A percentile compares a stretch with the other conserved stretches of the same genome.
Evolutionary conservation across 23 tunicate species (phyloP).

Genomic region (Oikopleura albicans): DNA sequence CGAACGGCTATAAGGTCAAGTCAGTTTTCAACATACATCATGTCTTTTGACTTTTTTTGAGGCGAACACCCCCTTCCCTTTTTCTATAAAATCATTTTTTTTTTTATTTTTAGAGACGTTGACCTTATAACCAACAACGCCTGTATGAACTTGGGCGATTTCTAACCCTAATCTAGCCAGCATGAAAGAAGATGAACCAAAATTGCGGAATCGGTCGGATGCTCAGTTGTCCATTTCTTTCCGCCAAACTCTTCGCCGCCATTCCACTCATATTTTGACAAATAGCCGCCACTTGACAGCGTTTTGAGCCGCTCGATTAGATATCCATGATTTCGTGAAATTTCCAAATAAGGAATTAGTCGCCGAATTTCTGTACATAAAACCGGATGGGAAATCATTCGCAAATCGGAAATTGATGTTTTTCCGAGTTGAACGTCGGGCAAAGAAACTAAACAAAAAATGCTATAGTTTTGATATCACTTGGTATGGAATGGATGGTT

Average conservation of each 20-base stretch:
- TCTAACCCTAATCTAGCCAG: too few species aligned
- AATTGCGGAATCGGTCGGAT: background rate
- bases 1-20: too few species aligned
- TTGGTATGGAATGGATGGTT: too few species aligned
- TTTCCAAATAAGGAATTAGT: background rate
- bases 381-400: background rate
- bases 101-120: too few species aligned
- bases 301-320: background rate
- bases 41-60: too few species aligned
- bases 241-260: background rate
- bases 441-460: background rate
- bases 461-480: too few species aligned
- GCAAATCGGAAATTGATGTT: slow-evolving; percentile 9
- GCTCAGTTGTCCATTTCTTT: background rate
- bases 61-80: too few species aligned
- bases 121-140: too few species aligned
- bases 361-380: background rate
- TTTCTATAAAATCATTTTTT: too few species aligned
- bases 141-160: too few species aligned
- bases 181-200: background rate
- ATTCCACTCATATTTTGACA: background rate
- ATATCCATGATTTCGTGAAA: background rate
- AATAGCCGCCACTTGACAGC: background rate
- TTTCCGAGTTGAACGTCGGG: slow-evolving; percentile 12
- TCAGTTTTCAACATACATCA: too few species aligned